phyloP scores from a whole-genome alignment of 2,888 invertebrate species.

The Hypercompe scribonia region DNA sequence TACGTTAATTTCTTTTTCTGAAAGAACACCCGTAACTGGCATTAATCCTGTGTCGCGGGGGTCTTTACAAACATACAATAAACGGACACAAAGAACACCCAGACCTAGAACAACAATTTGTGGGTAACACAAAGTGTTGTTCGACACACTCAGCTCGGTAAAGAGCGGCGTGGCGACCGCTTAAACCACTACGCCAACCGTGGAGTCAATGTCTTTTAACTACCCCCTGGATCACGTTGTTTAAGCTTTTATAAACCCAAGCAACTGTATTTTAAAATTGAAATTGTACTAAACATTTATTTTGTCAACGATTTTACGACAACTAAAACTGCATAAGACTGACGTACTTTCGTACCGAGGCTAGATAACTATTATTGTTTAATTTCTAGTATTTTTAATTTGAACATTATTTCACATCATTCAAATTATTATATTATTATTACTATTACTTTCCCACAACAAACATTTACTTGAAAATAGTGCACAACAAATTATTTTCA shows the following conservation, averaged over 20 bases:
- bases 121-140: too few species aligned
- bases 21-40: too few species aligned
- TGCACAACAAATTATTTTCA: not conserved
- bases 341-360: not conserved
- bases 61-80: too few species aligned
- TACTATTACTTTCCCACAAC: not conserved
- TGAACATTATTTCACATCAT: not conserved
- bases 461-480: not conserved
- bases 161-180: too few species aligned
- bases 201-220: too few species aligned
- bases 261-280: not conserved
- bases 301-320: not conserved
- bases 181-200: too few species aligned
- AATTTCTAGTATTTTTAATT: not conserved
- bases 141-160: too few species aligned
- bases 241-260: not conserved
- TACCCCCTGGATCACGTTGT: not conserved
- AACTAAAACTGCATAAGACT: not conserved
- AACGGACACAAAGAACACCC: too few species aligned
- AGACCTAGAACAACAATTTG: too few species aligned
- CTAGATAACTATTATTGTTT: not conserved
- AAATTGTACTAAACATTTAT: not conserved
- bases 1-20: too few species aligned
- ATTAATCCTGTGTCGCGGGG: too few species aligned
- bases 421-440: not conserved